phyloP scores from a whole-genome alignment of 2,797 vertebrate species.

The Oryzias sinensis region DNA sequence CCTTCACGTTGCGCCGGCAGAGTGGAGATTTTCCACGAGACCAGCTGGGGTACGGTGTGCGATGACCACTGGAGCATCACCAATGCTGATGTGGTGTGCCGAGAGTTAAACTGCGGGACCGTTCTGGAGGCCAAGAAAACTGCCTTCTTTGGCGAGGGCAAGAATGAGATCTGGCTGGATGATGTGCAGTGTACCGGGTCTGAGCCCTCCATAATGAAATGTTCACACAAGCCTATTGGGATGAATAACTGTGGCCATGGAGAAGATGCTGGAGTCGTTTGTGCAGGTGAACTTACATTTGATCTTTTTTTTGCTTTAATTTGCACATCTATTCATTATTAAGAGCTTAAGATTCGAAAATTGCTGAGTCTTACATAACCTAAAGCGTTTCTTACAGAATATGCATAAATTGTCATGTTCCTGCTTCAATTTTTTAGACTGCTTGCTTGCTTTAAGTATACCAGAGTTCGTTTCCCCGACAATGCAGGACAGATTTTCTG shows the following conservation, averaged over 20 bases:
- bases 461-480: too few species aligned
- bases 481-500: too few species aligned
- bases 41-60: constrained; percentile 66
- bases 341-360: too few species aligned
- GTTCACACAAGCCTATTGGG: constrained; percentile 33
- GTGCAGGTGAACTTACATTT: constrained; percentile 49
- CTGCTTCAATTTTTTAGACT: too few species aligned
- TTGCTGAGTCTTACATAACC: too few species aligned
- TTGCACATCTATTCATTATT: not conserved
- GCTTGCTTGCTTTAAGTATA: too few species aligned
- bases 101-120: constrained; percentile 56
- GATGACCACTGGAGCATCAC: constrained; percentile 53
- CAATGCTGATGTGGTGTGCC: constrained; percentile 60
- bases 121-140: constrained; percentile 38
- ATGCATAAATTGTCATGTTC: too few species aligned
- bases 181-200: constrained; percentile 58
- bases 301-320: not conserved
- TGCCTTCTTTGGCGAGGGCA: constrained; percentile 58
- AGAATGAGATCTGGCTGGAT: constrained; percentile 60
- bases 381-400: too few species aligned
- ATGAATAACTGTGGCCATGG: constrained; percentile 56
- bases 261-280: constrained; percentile 67
- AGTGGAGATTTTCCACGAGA: constrained; percentile 54
- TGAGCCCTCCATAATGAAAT: constrained; percentile 52
- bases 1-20: constrained; percentile 59